Conservation (phyloP, 2,888 invertebrate genomes). For the Punctoribates punctum region DNA sequence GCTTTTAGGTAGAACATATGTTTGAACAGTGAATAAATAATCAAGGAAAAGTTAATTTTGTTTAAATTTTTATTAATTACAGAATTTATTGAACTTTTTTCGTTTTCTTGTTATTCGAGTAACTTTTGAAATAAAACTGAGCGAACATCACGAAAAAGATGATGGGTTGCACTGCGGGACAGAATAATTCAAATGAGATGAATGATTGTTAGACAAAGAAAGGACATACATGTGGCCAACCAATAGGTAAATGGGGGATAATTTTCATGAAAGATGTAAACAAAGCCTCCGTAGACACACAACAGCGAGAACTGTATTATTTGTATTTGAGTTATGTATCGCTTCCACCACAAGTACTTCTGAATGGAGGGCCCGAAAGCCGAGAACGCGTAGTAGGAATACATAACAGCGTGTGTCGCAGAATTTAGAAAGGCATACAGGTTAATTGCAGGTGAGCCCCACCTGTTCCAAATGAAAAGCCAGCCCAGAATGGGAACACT, state of each 20-base stretch:
- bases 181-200: not conserved
- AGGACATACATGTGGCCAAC: constrained; percentile 16
- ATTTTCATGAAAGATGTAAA: not conserved
- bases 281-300: constrained; percentile 30
- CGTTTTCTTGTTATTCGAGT: not conserved
- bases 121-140: constrained; percentile 36
- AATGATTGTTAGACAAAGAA: not conserved
- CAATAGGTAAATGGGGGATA: constrained; percentile 39
- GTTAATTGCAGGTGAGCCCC: not conserved
- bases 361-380: constrained; percentile 42
- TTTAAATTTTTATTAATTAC: no score
- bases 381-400: constrained; percentile 44
- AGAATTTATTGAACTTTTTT: no score
- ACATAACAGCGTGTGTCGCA: constrained; percentile 41
- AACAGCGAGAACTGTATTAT: constrained; percentile 42
- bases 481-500: constrained; percentile 38
- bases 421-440: constrained; percentile 40
- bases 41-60: no score
- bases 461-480: constrained; percentile 25
- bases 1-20: no score
- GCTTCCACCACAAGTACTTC: constrained; percentile 43
- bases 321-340: constrained; percentile 43
- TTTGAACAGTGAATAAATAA: no score
- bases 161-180: constrained; percentile 1
- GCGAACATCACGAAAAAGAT: constrained; percentile 36